A percentile compares a stretch with the other conserved stretches of the same genome.
Evolutionary conservation across 2,888 invertebrate genomes (phyloP).

Genomic region (Candidula unifasciata): DNA sequence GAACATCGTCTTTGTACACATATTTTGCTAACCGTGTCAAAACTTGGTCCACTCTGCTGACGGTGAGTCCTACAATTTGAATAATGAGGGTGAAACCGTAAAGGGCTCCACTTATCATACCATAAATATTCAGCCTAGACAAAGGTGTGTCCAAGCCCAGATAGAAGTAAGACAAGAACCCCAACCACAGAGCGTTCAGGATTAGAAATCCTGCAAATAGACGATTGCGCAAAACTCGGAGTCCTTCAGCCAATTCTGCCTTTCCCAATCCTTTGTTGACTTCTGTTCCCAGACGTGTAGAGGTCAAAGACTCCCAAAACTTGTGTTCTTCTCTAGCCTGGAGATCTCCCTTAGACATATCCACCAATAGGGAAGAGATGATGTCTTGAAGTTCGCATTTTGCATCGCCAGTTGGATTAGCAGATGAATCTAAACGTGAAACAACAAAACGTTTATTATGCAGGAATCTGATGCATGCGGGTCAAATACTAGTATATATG

Average conservation of each 20-base stretch:
- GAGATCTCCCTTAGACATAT: conserved; percentile 54
- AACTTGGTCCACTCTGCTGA: conserved; percentile 58
- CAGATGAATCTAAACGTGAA: not conserved
- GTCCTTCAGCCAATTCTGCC: conserved; percentile 54
- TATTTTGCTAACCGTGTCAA: conserved; percentile 55
- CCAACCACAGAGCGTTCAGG: conserved; percentile 62
- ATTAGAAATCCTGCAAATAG: conserved; percentile 57
- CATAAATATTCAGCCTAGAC: conserved; percentile 63
- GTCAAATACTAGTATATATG: too few relatives aligned
- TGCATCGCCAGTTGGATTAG: not conserved
- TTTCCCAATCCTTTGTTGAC: conserved; percentile 60
- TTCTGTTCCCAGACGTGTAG: conserved; percentile 58
- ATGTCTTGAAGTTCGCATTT: conserved; percentile 41
- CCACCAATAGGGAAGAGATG: conserved; percentile 43
- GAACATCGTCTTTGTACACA: conserved; percentile 57
- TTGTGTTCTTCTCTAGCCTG: conserved; percentile 57
- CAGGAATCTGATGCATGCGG: too few relatives aligned
- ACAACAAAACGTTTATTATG: not conserved
- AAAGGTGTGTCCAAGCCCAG: conserved; percentile 58
- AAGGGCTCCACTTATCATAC: conserved; percentile 63
- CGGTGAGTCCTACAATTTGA: conserved; percentile 63
- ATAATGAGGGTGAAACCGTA: conserved; percentile 64
- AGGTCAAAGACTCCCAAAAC: conserved; percentile 61
- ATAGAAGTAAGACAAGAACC: conserved; percentile 61
- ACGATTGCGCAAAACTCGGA: conserved; percentile 59